Evolutionary conservation across 2,888 invertebrate species (phyloP).

Genomic region (Nebria brevicollis): DNA sequence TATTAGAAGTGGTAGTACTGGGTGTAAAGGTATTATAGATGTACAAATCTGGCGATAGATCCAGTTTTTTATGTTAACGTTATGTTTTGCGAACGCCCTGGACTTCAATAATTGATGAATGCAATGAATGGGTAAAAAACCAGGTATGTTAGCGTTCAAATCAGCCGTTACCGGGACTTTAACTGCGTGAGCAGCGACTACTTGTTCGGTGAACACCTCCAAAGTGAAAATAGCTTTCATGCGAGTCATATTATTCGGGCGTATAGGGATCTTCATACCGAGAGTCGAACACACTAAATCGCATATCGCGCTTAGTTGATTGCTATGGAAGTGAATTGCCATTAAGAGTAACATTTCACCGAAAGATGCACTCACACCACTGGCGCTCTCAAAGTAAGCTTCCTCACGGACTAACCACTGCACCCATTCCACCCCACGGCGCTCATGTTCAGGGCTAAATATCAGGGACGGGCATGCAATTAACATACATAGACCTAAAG

Average conservation of each 20-base stretch:
- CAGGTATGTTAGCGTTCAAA: constrained; percentile 87
- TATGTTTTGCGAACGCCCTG: constrained; percentile 93
- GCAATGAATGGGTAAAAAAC: constrained; percentile 95
- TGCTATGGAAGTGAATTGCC: constrained; percentile 97
- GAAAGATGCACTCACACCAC: constrained; percentile 87
- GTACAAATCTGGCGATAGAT: constrained; percentile 93
- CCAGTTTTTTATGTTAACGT: constrained; percentile 96
- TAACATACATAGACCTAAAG: constrained; percentile 92
- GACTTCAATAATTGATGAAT: constrained; percentile 95
- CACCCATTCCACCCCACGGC: constrained; percentile 90
- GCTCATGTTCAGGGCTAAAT: constrained; percentile 80
- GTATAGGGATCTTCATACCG: constrained; percentile 92
- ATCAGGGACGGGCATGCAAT: constrained; percentile 89
- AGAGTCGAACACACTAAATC: constrained; percentile 94
- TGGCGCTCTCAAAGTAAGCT: constrained; percentile 86
- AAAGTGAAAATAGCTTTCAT: constrained; percentile 95
- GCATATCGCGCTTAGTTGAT: constrained; percentile 91
- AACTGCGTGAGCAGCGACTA: constrained; percentile 94
- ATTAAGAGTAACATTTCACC: constrained; percentile 95
- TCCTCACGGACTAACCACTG: constrained; percentile 93
- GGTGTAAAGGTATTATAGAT: constrained; percentile 90
- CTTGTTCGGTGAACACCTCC: constrained; percentile 97
- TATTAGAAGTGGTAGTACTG: constrained; percentile 90
- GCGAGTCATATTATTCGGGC: constrained; percentile 86
- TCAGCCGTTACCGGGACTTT: constrained; percentile 93